These are phyloP conservation scores for Turritopsis dohrnii DNA, from an alignment of 30 jellyfish, hydroid and myxozoan genomes.

Conservation along the genomic window DNA sequence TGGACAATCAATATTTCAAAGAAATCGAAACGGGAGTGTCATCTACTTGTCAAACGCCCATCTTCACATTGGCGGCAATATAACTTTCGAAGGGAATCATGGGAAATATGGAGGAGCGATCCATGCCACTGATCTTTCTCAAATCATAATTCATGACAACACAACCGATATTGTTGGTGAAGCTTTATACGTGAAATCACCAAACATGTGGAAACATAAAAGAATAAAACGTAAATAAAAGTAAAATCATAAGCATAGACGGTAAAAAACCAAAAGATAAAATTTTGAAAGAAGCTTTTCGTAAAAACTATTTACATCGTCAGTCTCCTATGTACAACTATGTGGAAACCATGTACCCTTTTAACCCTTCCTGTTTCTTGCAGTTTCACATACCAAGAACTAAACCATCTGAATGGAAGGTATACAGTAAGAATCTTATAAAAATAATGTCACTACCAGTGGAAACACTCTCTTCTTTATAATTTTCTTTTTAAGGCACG, in stretches of 20 bases:
- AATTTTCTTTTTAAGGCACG: slow-evolving; percentile 21
- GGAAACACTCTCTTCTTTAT: too few relatives aligned
- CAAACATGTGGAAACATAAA: too few relatives aligned
- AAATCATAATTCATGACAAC: slow-evolving; percentile 19
- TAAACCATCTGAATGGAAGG: slow-evolving; percentile 59
- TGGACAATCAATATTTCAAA: slow-evolving; percentile 23
- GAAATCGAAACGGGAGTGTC: slow-evolving; percentile 46
- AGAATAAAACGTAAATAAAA: too few relatives aligned
- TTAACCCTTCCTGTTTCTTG: slow-evolving; percentile 56
- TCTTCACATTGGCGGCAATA: slow-evolving; percentile 36
- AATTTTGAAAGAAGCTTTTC: too few relatives aligned
- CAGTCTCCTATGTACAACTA: too few relatives aligned
- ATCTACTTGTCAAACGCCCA: slow-evolving; percentile 42
- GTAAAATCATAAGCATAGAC: too few relatives aligned
- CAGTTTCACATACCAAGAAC: slow-evolving; percentile 46
- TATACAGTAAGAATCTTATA: too few relatives aligned
- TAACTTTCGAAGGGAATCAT: slow-evolving; percentile 15
- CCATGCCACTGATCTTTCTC: slow-evolving; percentile 44
- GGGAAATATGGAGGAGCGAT: slow-evolving; percentile 55
- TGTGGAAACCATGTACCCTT: slow-evolving; percentile 48
- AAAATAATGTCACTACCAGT: too few relatives aligned
- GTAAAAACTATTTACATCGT: too few relatives aligned
- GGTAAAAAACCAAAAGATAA: too few relatives aligned
- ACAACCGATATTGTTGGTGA: slow-evolving; percentile 61
- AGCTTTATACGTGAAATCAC: slow-evolving; percentile 48